These are phyloP conservation scores for Battus philenor DNA, from an alignment of 1,140 invertebrate genomes.

Conservation along the genomic window DNA sequence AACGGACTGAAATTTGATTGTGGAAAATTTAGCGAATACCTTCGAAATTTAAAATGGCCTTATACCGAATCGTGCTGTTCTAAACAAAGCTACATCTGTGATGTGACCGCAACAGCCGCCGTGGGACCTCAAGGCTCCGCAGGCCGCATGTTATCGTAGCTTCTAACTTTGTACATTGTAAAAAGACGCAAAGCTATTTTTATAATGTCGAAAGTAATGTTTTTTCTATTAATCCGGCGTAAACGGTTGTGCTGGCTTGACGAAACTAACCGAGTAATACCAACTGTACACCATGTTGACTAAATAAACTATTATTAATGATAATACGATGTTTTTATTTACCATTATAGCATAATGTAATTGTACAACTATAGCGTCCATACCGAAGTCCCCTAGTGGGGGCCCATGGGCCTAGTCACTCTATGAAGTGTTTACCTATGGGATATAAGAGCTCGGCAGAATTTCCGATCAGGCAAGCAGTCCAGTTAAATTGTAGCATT, in stretches of 20 bases:
- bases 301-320: constrained; percentile 53
- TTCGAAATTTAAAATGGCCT: no score
- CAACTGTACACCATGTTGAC: constrained; percentile 54
- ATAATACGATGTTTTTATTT: constrained; percentile 22
- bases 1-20: no score
- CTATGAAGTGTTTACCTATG: no score
- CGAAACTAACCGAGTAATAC: constrained; percentile 34
- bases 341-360: no score
- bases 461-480: no score
- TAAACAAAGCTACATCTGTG: constrained; percentile 15
- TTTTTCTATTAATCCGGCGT: constrained; percentile 40
- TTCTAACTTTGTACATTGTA: constrained; percentile 24
- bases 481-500: no score
- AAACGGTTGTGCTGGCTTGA: constrained; percentile 22
- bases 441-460: no score
- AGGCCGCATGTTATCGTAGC: constrained; percentile 18
- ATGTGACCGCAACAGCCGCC: neutral
- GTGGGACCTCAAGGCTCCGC: neutral
- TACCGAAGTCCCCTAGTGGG: no score
- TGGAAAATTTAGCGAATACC: no score
- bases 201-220: constrained; percentile 49
- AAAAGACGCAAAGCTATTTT: constrained; percentile 58
- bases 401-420: no score
- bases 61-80: neutral
- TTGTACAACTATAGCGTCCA: no score